Evolutionary conservation across 2,888 invertebrate genomes (phyloP), one percentile per base, ranked within the genome.

Genomic region (Muschampia plurimacula): DNA sequence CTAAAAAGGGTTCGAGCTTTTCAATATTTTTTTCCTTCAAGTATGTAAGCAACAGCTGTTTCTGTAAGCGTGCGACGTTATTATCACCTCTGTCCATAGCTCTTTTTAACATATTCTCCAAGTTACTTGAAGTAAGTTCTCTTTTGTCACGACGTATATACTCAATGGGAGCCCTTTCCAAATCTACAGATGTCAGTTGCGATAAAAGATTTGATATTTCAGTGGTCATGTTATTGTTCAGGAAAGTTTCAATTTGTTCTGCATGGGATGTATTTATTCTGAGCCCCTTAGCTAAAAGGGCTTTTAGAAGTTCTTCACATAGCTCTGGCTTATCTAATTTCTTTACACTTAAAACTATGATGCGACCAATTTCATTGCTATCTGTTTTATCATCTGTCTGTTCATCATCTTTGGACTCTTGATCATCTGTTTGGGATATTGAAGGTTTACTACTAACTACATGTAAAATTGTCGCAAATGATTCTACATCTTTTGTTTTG

Each of bases 151-250:
- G 82, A 80, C 70, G 92, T 75, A 46, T 41, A 9, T 46, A 81
- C 70, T 86, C 89, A 1, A 94, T 28, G 0, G 92, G 90, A 0
- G 77, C 77, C 0, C 82, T 69, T 74, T 95, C 95, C 69, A 97
- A 89, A 76, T 96, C 96, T 0, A 96, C 92, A 0, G 97, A 96
- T 4, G 96, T 96, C 4, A 97, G 89, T 81, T 96, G 95, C 0
- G 95, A 92, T 9, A 97, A 86, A 28, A 96, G 84, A 77, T 95
- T 95, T 0, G 96, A 96, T 55, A 97, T 90, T 75, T 93, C 90
- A 0, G 96, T 93, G 0, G 96, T 97, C 93, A 97, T 92, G 74
- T 95, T 95, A 75, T 95, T 95, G 0, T 96, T 96, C 1, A 97
- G 85, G 77, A 92, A 95, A 49, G 96, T 95, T 81, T 96, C 96